Evolutionary conservation across 2,113 vertebrate species (phyloP).

Genomic region (Entosphenus tridentatus): DNA sequence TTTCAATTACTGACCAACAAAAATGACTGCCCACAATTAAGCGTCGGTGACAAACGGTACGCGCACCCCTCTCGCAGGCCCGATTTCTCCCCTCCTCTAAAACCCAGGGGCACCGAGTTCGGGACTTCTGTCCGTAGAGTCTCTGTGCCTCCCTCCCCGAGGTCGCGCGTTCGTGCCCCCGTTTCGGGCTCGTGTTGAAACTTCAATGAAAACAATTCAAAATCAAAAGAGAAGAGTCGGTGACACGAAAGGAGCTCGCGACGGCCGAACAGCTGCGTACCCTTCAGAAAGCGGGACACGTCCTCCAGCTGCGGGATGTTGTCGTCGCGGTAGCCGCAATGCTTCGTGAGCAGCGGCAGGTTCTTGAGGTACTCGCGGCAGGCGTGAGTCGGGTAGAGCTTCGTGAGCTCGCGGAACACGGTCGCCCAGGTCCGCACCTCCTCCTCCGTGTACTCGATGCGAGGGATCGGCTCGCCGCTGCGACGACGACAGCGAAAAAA

Average conservation of each 20-base stretch:
- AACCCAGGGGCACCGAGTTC: too few relatives aligned
- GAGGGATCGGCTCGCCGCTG: slow-evolving; percentile 65
- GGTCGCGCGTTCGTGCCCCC: too few relatives aligned
- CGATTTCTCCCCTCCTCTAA: too few relatives aligned
- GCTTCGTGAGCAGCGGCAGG: slow-evolving; percentile 58
- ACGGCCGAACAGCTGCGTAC: slow-evolving; percentile 17
- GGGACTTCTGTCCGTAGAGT: too few relatives aligned
- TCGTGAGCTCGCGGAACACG: slow-evolving; percentile 72
- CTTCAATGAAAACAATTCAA: background rate
- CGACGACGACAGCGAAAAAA: slow-evolving; percentile 7
- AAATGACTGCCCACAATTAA: too few relatives aligned
- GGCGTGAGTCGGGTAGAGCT: slow-evolving; percentile 71
- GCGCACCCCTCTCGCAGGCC: too few relatives aligned
- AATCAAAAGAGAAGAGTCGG: background rate
- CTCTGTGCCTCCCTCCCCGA: too few relatives aligned
- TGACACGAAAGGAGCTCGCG: too few relatives aligned
- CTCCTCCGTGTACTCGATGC: slow-evolving; percentile 72
- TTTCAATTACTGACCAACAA: too few relatives aligned
- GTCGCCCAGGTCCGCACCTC: slow-evolving; percentile 86
- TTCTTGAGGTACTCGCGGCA: slow-evolving; percentile 89
- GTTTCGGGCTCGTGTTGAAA: too few relatives aligned
- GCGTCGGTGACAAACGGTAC: too few relatives aligned
- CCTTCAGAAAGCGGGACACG: slow-evolving; percentile 72
- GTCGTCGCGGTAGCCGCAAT: slow-evolving; percentile 73
- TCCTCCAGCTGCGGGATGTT: slow-evolving; percentile 93